These are phyloP conservation scores for Spheniscus mendiculus DNA, from an alignment of 2,113 vertebrate species.

Conservation along the genomic window DNA sequence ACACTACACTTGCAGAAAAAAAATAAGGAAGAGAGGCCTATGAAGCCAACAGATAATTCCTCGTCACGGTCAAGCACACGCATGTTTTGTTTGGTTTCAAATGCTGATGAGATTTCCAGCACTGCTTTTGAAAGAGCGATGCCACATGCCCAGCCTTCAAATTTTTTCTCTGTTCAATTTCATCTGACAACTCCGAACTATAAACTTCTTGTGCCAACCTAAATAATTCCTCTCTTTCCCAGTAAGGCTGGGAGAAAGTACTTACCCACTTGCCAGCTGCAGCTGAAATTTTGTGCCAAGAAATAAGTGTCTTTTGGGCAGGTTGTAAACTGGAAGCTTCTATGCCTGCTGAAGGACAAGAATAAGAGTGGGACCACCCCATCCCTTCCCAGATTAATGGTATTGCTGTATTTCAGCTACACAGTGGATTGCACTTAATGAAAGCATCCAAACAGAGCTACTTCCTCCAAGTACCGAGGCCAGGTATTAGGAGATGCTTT, in stretches of 20 bases:
- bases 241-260: constrained; percentile 3
- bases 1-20: background rate
- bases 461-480: background rate
- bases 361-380: background rate
- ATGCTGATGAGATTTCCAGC: background rate
- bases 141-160: background rate
- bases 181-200: constrained; percentile 22
- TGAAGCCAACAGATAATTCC: background rate
- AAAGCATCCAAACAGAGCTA: background rate
- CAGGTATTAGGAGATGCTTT: background rate
- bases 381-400: background rate
- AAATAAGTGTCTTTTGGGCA: constrained; percentile 56
- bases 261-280: constrained; percentile 48
- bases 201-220: constrained; percentile 50
- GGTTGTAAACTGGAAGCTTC: constrained; percentile 45
- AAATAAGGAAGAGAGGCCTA: background rate
- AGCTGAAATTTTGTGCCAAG: constrained; percentile 36
- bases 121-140: background rate
- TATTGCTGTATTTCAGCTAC: background rate
- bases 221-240: constrained; percentile 52
- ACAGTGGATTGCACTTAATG: background rate
- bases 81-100: background rate
- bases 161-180: constrained; percentile 24
- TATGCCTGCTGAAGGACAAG: background rate
- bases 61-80: background rate